Base-by-base conservation (phyloP, 2,888 invertebrate genomes). In the Melitaea athalia region DNA sequence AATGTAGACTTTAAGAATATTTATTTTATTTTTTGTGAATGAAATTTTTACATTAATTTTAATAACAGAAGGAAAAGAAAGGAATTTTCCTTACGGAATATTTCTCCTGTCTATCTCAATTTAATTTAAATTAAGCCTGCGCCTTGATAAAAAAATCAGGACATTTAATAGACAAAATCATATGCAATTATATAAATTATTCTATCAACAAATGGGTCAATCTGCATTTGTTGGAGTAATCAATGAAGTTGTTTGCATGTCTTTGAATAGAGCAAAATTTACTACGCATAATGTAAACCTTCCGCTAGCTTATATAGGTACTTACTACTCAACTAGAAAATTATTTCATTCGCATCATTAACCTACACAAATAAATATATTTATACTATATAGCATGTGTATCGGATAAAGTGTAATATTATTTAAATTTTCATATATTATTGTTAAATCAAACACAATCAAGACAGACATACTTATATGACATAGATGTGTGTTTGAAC, bases 231-330 rank as follows among this genome's bases (percentile, higher is more conserved):
- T 57, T 77, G 80, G 78, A 74, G 77, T 75, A 77, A 79, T 73
- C 82, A 83, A 85, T 85, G 79, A 82, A 85, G 80, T 78, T 79
- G 83, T 85, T 86, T 83, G 80, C 83, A 84, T 83, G 81, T 80
- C 80, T 83, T 78, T 81, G 80, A 85, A 81, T 60, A 60, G 24
- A 57, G 66, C 61, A 59, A 67, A 66, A 67, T 67, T 64, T 67
- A 53, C 62, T 67, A 47, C 31, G 15, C 31, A 17, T 43, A 45
- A 52, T 31, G 24, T 43, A n/a, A 59, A 43, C 11, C 45, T 45
- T 45, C 52, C n/a, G 24, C 24, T 52, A 24, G 15, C 10, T 15
- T 15, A 2, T 4, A 52, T 5, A 5, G n/a, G n/a, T 11, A 24
- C 11, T n/a, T 15, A 50, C 15, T 8, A 24, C 10, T 12, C 11